A percentile compares a stretch with the other conserved stretches of the same genome.
These are phyloP conservation scores for Coregonus sp. DNA, from an alignment of 2,797 vertebrate genomes.

Conservation along the genomic window DNA sequence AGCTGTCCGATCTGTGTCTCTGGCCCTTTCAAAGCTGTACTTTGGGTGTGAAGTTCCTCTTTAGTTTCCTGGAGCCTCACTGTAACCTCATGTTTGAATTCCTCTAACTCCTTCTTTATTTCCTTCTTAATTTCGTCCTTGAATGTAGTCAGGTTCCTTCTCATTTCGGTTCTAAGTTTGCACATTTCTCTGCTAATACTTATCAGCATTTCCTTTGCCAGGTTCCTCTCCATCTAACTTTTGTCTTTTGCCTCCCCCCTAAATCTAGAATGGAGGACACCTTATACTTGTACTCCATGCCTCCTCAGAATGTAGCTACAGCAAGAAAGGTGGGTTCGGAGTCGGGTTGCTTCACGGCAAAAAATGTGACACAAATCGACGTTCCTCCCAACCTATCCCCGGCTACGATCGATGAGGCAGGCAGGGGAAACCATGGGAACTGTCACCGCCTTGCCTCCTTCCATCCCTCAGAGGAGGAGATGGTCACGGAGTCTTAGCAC, in stretches of 20 bases:
- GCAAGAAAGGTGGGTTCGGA: not conserved
- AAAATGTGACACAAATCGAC: not conserved
- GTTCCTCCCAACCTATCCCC: not conserved
- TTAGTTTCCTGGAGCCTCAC: not conserved
- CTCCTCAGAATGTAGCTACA: not conserved
- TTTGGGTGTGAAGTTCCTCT: no score
- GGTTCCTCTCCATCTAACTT: no score
- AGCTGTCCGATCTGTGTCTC: no score
- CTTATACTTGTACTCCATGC: no score
- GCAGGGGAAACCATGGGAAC: slow-evolving; percentile 10
- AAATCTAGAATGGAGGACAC: no score
- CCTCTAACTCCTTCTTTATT: not conserved
- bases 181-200: no score
- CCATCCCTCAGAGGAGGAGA: slow-evolving; percentile 3
- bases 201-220: no score
- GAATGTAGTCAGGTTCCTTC: not conserved
- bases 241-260: no score
- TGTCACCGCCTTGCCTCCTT: not conserved
- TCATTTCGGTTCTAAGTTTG: no score
- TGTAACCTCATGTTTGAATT: not conserved
- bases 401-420: not conserved
- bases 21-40: no score
- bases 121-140: not conserved
- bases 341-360: not conserved
- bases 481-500: slow-evolving; percentile 3